A percentile compares a stretch with the other conserved stretches of the same genome.
These are phyloP conservation scores for Syngnathoides biaculeatus DNA, from an alignment of 2,113 vertebrate genomes.

Conservation along the genomic window DNA sequence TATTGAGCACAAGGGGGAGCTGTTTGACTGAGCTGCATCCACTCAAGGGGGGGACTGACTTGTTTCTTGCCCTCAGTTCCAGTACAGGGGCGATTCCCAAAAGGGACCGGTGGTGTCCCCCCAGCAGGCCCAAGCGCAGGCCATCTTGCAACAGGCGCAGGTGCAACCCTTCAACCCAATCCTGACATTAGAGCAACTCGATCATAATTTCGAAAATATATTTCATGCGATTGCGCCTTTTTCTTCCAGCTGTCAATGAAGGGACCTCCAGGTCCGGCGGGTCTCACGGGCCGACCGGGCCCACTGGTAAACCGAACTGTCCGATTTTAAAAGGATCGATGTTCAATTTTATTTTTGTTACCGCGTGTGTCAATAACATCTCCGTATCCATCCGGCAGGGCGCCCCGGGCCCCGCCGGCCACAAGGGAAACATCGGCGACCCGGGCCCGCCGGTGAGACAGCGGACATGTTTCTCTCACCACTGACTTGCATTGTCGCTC, in stretches of 20 bases:
- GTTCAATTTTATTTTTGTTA: neutral
- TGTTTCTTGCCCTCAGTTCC: slow-evolving; percentile 74
- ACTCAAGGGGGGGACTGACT: slow-evolving; percentile 33
- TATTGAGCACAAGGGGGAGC: slow-evolving; percentile 70
- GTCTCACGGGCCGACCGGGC: slow-evolving; percentile 82
- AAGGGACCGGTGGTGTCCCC: slow-evolving; percentile 83
- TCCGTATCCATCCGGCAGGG: slow-evolving; percentile 58
- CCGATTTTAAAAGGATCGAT: slow-evolving; percentile 4
- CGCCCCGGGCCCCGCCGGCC: slow-evolving; percentile 55
- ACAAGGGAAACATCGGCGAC: slow-evolving; percentile 69
- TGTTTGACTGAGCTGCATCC: slow-evolving; percentile 59
- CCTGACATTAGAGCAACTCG: neutral
- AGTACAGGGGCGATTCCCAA: slow-evolving; percentile 75
- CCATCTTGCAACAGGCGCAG: slow-evolving; percentile 84
- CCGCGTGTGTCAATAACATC: neutral
- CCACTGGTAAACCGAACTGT: slow-evolving; percentile 75
- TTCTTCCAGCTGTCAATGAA: slow-evolving; percentile 80
- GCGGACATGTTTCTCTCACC: slow-evolving; percentile 5
- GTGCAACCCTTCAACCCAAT: slow-evolving; percentile 48
- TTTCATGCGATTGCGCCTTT: slow-evolving; percentile 16
- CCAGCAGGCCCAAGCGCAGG: slow-evolving; percentile 87
- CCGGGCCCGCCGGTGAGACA: slow-evolving; percentile 56
- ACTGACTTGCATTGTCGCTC: slow-evolving; percentile 1
- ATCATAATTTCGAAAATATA: neutral
- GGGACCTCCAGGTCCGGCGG: slow-evolving; percentile 81